Evolutionary conservation across 2,113 vertebrate genomes (phyloP), one percentile per base, ranked within the genome.

Genomic region (Pseudolaguvia tuberculata): DNA sequence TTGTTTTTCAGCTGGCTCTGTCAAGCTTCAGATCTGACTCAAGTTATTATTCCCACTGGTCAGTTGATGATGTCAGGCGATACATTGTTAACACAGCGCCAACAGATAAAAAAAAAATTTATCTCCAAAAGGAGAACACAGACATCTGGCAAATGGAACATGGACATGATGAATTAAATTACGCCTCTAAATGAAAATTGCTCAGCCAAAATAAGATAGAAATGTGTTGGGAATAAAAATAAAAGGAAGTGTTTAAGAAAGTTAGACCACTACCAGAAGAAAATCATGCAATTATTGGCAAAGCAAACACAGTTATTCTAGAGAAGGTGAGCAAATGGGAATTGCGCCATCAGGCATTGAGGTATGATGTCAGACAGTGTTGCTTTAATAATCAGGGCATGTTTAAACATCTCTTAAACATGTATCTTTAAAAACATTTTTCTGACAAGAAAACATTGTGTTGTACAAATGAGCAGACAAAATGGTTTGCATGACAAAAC

Each of bases 391-490:
- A 90, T 85, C 81, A 84, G 80, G 80, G 83, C 76, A 83, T 25
- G 39, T 70, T 51, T 57, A 88, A 87, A 87, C 85, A 81, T 85
- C 82, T 76, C 83, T 72, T 77, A 79, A 88, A 85, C 84, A 88
- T 85, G 84, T 88, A 82, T 83, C 86, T 86, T 84, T 89, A 86
- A 86, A 88, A 83, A 83, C 77, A 86, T 84, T 80, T 82, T 88
- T 76, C 79, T 3, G 21, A 87, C 85, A 90, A 85, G 88, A 84
- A 89, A 86, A 89, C 85, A 88, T 78, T 83, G 84, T 85, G 86
- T 83, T 77, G 80, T 84, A 85, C 88, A 85, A 89, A 78, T 71
- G 84, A 81, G 84, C 84, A 83, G 86, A 86, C 75, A 82, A 83
- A 83, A 84, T 79, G 72, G 79, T 86, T 79, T 82, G 52, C 67